phyloP scores from a whole-genome alignment of 2,888 invertebrate genomes.

The Andrena praecox region DNA sequence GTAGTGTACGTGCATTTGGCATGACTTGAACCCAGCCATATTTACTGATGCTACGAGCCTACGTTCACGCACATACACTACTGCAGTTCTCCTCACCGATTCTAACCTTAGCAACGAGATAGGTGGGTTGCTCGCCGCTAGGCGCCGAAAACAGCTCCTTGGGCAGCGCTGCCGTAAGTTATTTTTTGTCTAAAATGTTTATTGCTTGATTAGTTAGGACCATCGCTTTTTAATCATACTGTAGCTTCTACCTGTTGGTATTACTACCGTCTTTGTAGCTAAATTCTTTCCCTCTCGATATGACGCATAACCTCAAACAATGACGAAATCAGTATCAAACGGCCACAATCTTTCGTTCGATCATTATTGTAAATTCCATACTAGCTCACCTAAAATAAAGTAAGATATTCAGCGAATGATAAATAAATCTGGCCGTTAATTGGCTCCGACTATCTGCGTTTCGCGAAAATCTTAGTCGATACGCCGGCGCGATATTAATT shows the following conservation, averaged over 20 bases:
- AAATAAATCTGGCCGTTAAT: constrained; percentile 27
- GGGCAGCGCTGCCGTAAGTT: no score
- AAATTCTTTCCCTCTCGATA: not conserved
- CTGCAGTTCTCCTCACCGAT: no score
- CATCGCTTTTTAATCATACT: not conserved
- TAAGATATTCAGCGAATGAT: constrained; percentile 8
- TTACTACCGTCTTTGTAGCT: not conserved
- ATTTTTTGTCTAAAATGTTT: no score
- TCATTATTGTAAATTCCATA: constrained; percentile 5
- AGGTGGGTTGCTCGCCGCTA: no score
- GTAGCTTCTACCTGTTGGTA: not conserved
- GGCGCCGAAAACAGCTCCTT: no score
- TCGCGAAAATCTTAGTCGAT: constrained; percentile 36
- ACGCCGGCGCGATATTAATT: constrained; percentile 22
- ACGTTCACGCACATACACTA: no score
- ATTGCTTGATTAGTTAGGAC: not conserved
- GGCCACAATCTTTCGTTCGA: not conserved
- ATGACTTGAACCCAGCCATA: no score
- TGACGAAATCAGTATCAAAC: constrained; percentile 22
- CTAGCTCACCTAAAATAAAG: constrained; percentile 10
- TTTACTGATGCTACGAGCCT: no score
- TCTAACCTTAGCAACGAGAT: no score
- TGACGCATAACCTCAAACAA: constrained; percentile 12
- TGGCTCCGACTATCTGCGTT: constrained; percentile 15
- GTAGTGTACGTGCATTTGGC: no score